These are phyloP conservation scores for Fragum fragum DNA, from an alignment of 2,888 invertebrate genomes.

Conservation along the genomic window DNA sequence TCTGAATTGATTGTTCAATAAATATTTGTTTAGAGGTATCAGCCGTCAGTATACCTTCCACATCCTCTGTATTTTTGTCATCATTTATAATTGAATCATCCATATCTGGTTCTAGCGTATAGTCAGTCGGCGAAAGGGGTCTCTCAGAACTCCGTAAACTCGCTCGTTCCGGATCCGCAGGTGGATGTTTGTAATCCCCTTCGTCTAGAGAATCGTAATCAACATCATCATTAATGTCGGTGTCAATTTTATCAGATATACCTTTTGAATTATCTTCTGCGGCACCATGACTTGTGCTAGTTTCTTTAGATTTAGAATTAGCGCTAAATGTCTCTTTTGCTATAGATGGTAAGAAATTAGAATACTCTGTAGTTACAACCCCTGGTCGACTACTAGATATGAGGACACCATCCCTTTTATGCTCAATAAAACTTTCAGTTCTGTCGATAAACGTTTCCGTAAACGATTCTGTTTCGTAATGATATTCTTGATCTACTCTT, in stretches of 20 bases:
- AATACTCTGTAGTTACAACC: not conserved
- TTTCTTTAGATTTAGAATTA: not conserved
- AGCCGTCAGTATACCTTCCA: constrained; percentile 77
- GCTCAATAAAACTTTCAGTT: constrained; percentile 68
- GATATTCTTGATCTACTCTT: constrained; percentile 43
- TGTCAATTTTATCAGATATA: constrained; percentile 2
- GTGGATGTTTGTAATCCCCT: constrained; percentile 21
- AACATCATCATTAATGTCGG: constrained; percentile 41
- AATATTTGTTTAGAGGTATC: constrained; percentile 84
- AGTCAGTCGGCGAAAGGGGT: constrained; percentile 82
- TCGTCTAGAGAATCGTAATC: constrained; percentile 61
- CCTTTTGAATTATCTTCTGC: not conserved
- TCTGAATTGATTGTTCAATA: constrained; percentile 81
- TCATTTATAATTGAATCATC: constrained; percentile 70
- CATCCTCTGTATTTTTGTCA: constrained; percentile 51
- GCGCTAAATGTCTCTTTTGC: not conserved
- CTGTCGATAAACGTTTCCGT: constrained; percentile 66
- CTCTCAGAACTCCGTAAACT: constrained; percentile 70
- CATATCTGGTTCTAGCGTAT: constrained; percentile 78
- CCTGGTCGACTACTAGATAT: constrained; percentile 9
- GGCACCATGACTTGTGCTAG: not conserved
- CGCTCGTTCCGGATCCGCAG: constrained; percentile 50
- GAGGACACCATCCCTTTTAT: constrained; percentile 34
- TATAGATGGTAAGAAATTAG: constrained; percentile 3
- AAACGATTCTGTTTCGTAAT: constrained; percentile 50